Base-by-base conservation (phyloP, 2,113 vertebrate genomes). In the Dasyornis broadbenti region DNA sequence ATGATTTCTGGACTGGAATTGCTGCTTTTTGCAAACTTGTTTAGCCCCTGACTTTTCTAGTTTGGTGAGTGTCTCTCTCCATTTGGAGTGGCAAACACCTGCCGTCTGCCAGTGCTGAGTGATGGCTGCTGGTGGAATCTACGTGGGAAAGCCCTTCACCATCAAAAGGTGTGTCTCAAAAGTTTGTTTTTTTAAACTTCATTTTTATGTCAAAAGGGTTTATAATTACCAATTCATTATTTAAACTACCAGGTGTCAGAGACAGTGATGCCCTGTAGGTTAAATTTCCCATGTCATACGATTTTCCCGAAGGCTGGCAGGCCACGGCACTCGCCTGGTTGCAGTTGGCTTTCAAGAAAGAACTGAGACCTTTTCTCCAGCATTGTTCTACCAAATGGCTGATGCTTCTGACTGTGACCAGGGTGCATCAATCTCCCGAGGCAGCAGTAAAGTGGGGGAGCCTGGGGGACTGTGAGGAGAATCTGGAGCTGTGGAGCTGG, bases 191-290 rank as follows among this genome's bases (percentile, higher is more conserved):
- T 93, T 95, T 83, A 53, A 93, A 64, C 85, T 94, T 93, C 59
- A 75, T 96, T 95, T 96, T 96, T 95, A 76, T 94, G 95, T 96
- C 94, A 95, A 86, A 93, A 95, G 79, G n/a, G 37, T 64, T 95
- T 89, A 35, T 90, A 93, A 94, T 94, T 92, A 89, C 72, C 86
- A 95, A 92, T 95, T 94, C 82, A 92, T 96, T 96, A 94, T 94
- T 97, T 93, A 95, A 95, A 96, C 88, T 94, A 84, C 89, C 80
- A 89, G 82, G 90, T 95, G 94, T 96, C 95, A 96, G 88, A 90
- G 82, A 12, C 72, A 61, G 80, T 0, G 0, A 18, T 96, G 82
- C 88, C 90, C 86, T 42, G 54, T 81, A 71, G 96, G 92, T 86
- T 89, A 79, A 45, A 65, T 92, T 95, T 95, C 77, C 82, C 86